Evolutionary conservation across 2,797 vertebrate genomes (phyloP).

Genomic region (Dermochelys coriacea): DNA sequence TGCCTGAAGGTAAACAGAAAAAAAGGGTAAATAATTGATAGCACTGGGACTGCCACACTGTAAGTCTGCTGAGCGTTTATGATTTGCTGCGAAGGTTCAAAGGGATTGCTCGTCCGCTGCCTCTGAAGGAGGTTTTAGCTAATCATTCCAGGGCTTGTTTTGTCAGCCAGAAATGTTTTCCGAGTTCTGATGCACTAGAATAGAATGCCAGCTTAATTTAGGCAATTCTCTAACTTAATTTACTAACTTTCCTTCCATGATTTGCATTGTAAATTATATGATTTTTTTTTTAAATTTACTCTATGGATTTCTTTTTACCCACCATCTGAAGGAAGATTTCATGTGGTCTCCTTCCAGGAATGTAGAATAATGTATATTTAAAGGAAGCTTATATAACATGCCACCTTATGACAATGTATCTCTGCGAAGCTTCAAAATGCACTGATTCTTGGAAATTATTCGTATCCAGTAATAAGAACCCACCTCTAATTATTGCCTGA

Average conservation of each 20-base stretch:
- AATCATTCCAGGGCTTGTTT: constrained; percentile 67
- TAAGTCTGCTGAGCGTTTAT: constrained; percentile 79
- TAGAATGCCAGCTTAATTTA: constrained; percentile 72
- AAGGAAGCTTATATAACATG: constrained; percentile 53
- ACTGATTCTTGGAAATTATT: neutral
- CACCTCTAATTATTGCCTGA: neutral
- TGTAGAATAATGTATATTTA: constrained; percentile 38
- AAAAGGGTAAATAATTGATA: constrained; percentile 90
- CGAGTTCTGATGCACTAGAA: constrained; percentile 64
- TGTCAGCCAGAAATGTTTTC: constrained; percentile 63
- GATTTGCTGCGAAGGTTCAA: constrained; percentile 73
- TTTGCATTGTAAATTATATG: constrained; percentile 76
- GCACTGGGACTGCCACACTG: constrained; percentile 81
- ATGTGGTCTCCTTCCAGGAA: constrained; percentile 69
- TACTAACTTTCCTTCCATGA: constrained; percentile 61
- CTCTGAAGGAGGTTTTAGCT: constrained; percentile 62
- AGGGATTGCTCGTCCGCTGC: constrained; percentile 63
- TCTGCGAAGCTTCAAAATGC: constrained; percentile 15
- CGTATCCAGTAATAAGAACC: neutral
- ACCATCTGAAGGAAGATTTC: constrained; percentile 70
- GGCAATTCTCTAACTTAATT: constrained; percentile 67
- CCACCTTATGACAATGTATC: constrained; percentile 43
- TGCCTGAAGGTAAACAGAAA: constrained; percentile 88
- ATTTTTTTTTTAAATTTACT: constrained; percentile 60
- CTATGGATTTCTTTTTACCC: neutral